Evolutionary conservation across 1,140 invertebrate genomes (phyloP), one percentile per base, ranked within the genome.

Genomic region (Conopomorpha cramerella): DNA sequence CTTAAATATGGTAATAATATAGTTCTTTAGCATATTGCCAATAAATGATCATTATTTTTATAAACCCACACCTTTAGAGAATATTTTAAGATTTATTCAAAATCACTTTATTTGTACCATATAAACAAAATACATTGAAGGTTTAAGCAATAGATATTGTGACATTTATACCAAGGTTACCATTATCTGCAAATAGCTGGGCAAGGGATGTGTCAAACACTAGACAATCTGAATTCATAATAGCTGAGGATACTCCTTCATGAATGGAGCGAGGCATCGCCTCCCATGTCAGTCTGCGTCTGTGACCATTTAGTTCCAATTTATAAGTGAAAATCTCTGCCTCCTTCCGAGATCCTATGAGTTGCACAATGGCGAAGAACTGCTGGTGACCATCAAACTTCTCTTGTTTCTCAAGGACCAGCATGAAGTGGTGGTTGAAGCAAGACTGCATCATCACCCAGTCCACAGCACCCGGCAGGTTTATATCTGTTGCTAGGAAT

Each of bases 371-470:
- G 3, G 98, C 98, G 82, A 99, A 99, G 77, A 99, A 99, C 76
- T 98, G 95, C 54, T 98, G 96, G 65, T 98, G 92, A 6, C 94
- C 95, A 80, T 98, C 94, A 64, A 89, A 95, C 66, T 98, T 98
- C 57, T 97, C 96, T 79, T 99, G 97, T 74, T 99, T 99, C 77
- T 99, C 97, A 16, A 99, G 81, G 11, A 99, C 96, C 38, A 99
- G 82, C 96, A 99, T 99, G 67, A 99, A 99, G 77, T 99, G 92
- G 64, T 98, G 94, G 36, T 93, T 93, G 73, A 98, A 99, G 78
- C 97, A 99, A 7, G 94, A 96, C 68, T 99, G 97, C 96, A 99
- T 99, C 97, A 99, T 99, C 0, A 99, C 98, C 98, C 98, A 99
- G 68, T 99, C 98, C 1, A 99, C 98, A 37, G 97, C 98, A 39